A percentile compares a stretch with the other conserved stretches of the same genome.
These are phyloP conservation scores for Chrysocyon brachyurus DNA, from an alignment of 2,797 vertebrate species.

Conservation along the genomic window DNA sequence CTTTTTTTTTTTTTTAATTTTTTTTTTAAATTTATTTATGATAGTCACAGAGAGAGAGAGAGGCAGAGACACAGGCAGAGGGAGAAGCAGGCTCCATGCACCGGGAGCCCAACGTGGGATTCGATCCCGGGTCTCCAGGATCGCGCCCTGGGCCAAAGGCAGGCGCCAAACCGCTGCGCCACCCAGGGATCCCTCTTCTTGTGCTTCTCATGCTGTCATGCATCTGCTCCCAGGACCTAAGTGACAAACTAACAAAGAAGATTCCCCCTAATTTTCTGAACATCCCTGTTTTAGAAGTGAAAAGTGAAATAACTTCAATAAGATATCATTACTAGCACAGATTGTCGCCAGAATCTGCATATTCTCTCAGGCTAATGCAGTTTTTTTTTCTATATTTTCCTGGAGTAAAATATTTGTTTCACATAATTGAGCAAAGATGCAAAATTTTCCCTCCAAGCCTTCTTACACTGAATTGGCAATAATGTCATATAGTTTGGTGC, in stretches of 20 bases:
- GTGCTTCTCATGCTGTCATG: neutral
- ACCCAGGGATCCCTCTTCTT: too few relatives aligned
- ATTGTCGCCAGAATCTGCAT: neutral
- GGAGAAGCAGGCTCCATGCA: too few relatives aligned
- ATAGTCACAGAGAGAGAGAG: too few relatives aligned
- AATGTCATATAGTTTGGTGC: neutral
- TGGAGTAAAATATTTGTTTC: slow-evolving; percentile 57
- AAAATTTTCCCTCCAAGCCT: slow-evolving; percentile 30
- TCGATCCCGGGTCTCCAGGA: too few relatives aligned
- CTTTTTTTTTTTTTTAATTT: too few relatives aligned
- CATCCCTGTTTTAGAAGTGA: neutral
- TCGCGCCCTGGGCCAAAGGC: too few relatives aligned
- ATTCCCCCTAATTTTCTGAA: neutral
- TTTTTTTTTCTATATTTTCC: slow-evolving; percentile 1
- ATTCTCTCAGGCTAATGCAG: neutral
- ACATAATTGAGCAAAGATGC: slow-evolving; percentile 36
- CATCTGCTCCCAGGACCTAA: neutral
- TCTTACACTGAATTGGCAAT: slow-evolving; percentile 16
- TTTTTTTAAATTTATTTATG: too few relatives aligned
- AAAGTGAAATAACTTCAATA: neutral
- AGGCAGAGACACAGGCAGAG: too few relatives aligned
- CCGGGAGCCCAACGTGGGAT: too few relatives aligned
- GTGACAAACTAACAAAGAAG: neutral
- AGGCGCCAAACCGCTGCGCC: too few relatives aligned
- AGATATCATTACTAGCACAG: neutral